Evolutionary conservation across 2,113 vertebrate genomes (phyloP).

Genomic region (Pipra filicauda): DNA sequence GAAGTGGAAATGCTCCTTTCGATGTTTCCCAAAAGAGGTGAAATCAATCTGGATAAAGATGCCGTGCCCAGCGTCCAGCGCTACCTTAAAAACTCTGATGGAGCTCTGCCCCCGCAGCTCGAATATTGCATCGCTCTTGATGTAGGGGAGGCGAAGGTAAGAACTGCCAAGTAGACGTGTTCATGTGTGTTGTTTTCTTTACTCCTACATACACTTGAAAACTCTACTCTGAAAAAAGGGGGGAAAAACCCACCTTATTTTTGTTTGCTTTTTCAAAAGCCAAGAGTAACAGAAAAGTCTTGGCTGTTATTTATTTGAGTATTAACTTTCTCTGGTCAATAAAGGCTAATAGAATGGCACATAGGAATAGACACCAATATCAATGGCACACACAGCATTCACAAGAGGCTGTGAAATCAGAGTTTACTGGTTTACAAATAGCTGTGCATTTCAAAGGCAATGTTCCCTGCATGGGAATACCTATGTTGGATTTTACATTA

Average conservation of each 20-base stretch:
- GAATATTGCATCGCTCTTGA: slow-evolving; percentile 59
- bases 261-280: background rate
- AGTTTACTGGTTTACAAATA: background rate
- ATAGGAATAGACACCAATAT: too few relatives aligned
- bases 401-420: background rate
- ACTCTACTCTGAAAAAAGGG: background rate
- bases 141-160: slow-evolving; percentile 70
- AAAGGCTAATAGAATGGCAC: background rate
- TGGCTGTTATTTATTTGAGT: background rate
- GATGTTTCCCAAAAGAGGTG: slow-evolving; percentile 78
- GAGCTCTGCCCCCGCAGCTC: slow-evolving; percentile 64
- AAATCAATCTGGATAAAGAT: slow-evolving; percentile 66
- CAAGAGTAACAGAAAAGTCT: background rate
- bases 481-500: background rate
- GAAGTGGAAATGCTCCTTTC: slow-evolving; percentile 80
- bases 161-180: background rate
- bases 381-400: background rate
- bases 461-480: rapidly evolving
- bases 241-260: rapidly evolving
- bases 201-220: background rate
- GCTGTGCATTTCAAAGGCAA: background rate
- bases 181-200: background rate
- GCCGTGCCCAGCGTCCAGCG: slow-evolving; percentile 48
- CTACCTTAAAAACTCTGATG: slow-evolving; percentile 52
- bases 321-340: background rate